These are phyloP conservation scores for Corythaeola cristata DNA, from an alignment of 2,113 vertebrate species.

Conservation along the genomic window DNA sequence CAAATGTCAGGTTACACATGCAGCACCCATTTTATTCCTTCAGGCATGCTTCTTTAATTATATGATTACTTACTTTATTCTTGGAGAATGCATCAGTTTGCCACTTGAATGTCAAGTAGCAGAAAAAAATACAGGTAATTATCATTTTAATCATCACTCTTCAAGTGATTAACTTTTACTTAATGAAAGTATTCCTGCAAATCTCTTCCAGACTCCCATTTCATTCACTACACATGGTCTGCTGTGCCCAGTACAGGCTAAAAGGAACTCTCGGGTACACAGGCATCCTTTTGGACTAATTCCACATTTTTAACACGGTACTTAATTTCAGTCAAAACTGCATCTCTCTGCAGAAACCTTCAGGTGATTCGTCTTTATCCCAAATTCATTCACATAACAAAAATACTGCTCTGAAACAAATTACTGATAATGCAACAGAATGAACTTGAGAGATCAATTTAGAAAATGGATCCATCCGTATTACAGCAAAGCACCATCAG, in stretches of 20 bases:
- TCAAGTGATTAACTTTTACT: slow-evolving; percentile 1
- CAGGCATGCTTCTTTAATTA: not conserved
- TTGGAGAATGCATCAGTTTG: not conserved
- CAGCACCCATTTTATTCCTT: not conserved
- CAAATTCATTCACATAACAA: not conserved
- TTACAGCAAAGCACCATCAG: not conserved
- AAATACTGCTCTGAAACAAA: not conserved
- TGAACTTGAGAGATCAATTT: not conserved
- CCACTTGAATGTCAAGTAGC: not conserved
- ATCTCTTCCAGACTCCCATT: not conserved
- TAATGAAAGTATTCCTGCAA: not conserved
- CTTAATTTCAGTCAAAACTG: not conserved
- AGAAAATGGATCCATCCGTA: not conserved
- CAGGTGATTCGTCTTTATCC: not conserved
- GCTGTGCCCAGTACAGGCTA: not conserved
- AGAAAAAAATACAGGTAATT: not conserved
- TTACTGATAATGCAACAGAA: not conserved
- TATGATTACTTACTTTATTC: not conserved
- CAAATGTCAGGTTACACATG: not conserved
- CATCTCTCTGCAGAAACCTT: not conserved
- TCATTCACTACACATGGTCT: not conserved
- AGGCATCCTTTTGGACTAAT: not conserved
- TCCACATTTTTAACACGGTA: not conserved
- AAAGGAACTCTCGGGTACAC: not conserved
- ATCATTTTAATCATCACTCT: not conserved